A percentile compares a stretch with the other conserved stretches of the same genome.
Evolutionary conservation across 2,888 invertebrate genomes (phyloP).

Genomic region (Aspidapion aeneum): DNA sequence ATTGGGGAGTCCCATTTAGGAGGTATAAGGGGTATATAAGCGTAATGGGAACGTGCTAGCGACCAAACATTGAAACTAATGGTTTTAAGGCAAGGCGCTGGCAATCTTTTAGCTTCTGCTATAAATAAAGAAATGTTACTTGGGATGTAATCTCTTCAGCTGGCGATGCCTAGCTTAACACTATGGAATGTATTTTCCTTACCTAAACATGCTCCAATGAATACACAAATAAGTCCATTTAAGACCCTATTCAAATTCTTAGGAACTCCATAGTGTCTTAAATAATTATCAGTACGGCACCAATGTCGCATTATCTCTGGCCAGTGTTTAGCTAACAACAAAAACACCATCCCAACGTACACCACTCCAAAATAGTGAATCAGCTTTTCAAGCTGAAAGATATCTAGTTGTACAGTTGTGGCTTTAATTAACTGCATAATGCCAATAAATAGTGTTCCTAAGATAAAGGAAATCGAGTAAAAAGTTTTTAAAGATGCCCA

Average conservation of each 20-base stretch:
- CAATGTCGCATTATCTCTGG: slow-evolving; percentile 24
- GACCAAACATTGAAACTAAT: too few species aligned
- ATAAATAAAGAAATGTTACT: too few species aligned
- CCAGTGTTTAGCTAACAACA: slow-evolving; percentile 27
- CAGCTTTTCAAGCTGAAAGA: slow-evolving; percentile 18
- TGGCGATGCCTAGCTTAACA: too few species aligned
- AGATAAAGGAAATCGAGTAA: slow-evolving; percentile 18
- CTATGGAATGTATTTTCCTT: too few species aligned
- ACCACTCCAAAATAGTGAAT: slow-evolving; percentile 15
- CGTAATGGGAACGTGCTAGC: too few species aligned
- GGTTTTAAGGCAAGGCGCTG: too few species aligned
- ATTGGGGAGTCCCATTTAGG: too few species aligned
- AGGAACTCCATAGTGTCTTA: slow-evolving; percentile 24
- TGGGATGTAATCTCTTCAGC: too few species aligned
- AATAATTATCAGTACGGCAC: slow-evolving; percentile 24
- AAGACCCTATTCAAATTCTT: slow-evolving; percentile 17
- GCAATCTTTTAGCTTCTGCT: too few species aligned
- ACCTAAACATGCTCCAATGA: neutral
- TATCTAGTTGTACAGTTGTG: neutral
- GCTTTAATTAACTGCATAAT: slow-evolving; percentile 19
- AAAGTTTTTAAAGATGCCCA: slow-evolving; percentile 15
- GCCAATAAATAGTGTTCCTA: slow-evolving; percentile 21
- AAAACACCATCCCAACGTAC: slow-evolving; percentile 20
- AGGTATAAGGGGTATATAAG: too few species aligned
- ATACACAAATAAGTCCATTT: slow-evolving; percentile 3